Percentiles rank a stretch among this genome's conserved stretches.
phyloP scores from a whole-genome alignment of 2,113 vertebrate species.

The Cricetomys ansorgei region DNA sequence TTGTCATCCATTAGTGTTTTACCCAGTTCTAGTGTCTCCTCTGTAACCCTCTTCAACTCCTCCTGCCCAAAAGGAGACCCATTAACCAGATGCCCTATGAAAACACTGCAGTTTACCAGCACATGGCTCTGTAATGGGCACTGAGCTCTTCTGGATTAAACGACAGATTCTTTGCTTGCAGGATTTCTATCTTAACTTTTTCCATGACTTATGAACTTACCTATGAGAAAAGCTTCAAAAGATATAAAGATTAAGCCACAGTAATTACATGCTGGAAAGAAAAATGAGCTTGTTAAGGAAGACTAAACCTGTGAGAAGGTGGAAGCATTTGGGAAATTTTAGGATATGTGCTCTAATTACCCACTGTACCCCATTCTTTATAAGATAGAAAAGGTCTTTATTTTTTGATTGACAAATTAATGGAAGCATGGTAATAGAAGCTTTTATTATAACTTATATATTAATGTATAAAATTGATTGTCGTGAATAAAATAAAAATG shows the following conservation, averaged over 20 bases:
- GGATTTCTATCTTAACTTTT: background rate
- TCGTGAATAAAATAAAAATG: background rate
- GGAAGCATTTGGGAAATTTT: background rate
- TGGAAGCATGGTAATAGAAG: background rate
- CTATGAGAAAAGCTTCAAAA: constrained; percentile 7
- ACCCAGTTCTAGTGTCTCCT: background rate
- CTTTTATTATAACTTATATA: background rate
- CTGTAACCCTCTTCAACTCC: background rate
- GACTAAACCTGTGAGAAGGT: background rate
- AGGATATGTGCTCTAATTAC: background rate
- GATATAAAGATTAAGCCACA: background rate
- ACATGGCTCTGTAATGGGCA: background rate
- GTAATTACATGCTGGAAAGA: background rate
- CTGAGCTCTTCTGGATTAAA: background rate
- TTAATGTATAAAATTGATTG: background rate
- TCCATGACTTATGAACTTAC: background rate
- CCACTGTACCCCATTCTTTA: background rate
- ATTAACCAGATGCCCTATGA: background rate
- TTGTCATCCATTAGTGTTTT: background rate
- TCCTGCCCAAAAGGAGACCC: background rate
- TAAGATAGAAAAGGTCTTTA: background rate
- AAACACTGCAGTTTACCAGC: background rate
- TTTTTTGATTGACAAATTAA: background rate
- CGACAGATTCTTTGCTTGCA: background rate
- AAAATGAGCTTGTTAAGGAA: background rate